Base-by-base conservation (phyloP, 2,888 invertebrate species). In the Fragum fragum region DNA sequence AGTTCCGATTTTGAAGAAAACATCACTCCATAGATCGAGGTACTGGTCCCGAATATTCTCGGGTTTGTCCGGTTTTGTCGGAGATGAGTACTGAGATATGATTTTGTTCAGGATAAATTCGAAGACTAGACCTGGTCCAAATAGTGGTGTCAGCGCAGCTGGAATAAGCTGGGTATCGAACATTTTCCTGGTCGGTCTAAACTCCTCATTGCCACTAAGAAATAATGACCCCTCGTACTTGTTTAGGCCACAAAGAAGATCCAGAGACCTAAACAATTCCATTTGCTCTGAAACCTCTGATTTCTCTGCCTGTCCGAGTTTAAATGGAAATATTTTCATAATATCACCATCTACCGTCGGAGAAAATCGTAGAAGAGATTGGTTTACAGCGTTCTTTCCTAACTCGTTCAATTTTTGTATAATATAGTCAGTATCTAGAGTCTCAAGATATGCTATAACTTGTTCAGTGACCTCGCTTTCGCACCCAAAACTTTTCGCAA, bases 1-100 rank as follows among this genome's bases (percentile, higher is more conserved):
- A 74, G 98, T 97, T n/a, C 98, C 98, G 93, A 98, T 98, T 85
- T 98, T 97, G 95, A 99, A 99, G 95, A 97, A 98, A 94, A 98
- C 98, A 95, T 99, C 99, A n/a, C 98, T 98, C 0, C 98, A 97
- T 14, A 98, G 97, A 91, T 98, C 97, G 16, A 97, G 97, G 70
- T 98, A 96, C 96, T 97, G 97, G 95, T 97, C 97, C 95, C 98
- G 97, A 94, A 98, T 97, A 28, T 63, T 77, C 7, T 63, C 66
- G 93, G 97, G 95, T 92, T 97, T 97, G 23, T 97, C 21, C 11
- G 71, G 73, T 36, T 75, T 32, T 2, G 57, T 23, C 55, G 75
- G 73, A 18, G 63, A 57, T 11, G 79, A 73, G 57, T 82, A 77
- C n/a, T 81, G 73, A 29, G 77, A 57, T 26, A 77, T 70, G n/a